These are phyloP conservation scores for Barypeithes pellucidus DNA, from an alignment of 2,888 invertebrate genomes.

Conservation along the genomic window DNA sequence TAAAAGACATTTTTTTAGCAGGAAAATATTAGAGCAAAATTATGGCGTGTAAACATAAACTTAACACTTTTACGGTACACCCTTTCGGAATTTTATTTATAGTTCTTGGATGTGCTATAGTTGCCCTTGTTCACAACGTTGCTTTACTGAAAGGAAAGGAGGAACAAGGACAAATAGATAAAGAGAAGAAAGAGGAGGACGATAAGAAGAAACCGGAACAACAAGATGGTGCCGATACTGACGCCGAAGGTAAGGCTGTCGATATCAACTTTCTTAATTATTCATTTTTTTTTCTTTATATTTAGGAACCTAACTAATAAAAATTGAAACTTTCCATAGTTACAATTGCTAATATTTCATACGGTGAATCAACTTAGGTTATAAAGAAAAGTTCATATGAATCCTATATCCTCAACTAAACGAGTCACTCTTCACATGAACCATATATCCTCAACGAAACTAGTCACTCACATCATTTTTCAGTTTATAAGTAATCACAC, in stretches of 20 bases:
- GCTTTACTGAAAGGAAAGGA: slow-evolving; percentile 37
- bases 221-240: not conserved
- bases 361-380: too few species aligned
- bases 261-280: too few species aligned
- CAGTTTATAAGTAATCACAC: too few species aligned
- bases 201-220: not conserved
- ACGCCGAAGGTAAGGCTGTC: not conserved
- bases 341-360: too few species aligned
- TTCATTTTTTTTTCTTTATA: too few species aligned
- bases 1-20: not conserved
- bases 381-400: too few species aligned
- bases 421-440: too few species aligned
- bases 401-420: too few species aligned
- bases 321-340: too few species aligned
- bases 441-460: too few species aligned
- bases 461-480: too few species aligned
- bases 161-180: slow-evolving; percentile 34
- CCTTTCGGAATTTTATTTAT: slow-evolving; percentile 47
- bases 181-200: slow-evolving; percentile 28
- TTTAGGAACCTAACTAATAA: too few species aligned
- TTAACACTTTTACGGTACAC: slow-evolving; percentile 31
- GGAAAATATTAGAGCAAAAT: slow-evolving; percentile 12
- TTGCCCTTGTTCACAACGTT: slow-evolving; percentile 44
- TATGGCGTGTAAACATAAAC: slow-evolving; percentile 45
- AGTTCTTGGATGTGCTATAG: slow-evolving; percentile 49